These are phyloP conservation scores for Hipparchia sbordonii DNA, from an alignment of 2,888 invertebrate genomes.

Conservation along the genomic window DNA sequence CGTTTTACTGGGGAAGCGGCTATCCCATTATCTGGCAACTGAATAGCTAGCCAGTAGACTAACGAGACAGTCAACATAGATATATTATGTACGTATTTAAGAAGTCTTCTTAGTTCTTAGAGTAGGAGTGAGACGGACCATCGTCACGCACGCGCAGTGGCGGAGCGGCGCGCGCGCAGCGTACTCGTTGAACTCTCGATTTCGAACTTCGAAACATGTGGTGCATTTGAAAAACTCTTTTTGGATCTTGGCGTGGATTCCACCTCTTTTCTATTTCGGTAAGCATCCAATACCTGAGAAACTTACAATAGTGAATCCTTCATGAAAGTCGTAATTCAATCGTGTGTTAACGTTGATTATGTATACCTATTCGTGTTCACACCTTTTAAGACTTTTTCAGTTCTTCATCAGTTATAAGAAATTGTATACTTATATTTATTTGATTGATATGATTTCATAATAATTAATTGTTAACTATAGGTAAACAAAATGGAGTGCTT, in stretches of 20 bases:
- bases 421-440: neutral
- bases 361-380: conserved; percentile 6
- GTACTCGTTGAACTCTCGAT: conserved; percentile 56
- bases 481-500: too few relatives aligned
- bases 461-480: too few relatives aligned
- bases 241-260: conserved; percentile 27
- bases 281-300: conserved; percentile 3
- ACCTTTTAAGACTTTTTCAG: conserved; percentile 3
- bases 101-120: conserved; percentile 28
- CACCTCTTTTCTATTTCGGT: conserved; percentile 29
- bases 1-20: neutral
- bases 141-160: conserved; percentile 55
- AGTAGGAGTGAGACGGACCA: conserved; percentile 42
- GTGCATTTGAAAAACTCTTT: conserved; percentile 30
- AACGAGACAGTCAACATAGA: too few relatives aligned
- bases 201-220: conserved; percentile 47
- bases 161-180: conserved; percentile 56
- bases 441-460: neutral
- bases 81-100: neutral
- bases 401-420: neutral
- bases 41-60: neutral
- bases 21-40: neutral
- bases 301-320: conserved; percentile 5
- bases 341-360: conserved; percentile 22
- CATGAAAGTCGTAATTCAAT: conserved; percentile 29